These are phyloP conservation scores for Manis javanica DNA, from an alignment of 2,797 vertebrate species.

Conservation along the genomic window DNA sequence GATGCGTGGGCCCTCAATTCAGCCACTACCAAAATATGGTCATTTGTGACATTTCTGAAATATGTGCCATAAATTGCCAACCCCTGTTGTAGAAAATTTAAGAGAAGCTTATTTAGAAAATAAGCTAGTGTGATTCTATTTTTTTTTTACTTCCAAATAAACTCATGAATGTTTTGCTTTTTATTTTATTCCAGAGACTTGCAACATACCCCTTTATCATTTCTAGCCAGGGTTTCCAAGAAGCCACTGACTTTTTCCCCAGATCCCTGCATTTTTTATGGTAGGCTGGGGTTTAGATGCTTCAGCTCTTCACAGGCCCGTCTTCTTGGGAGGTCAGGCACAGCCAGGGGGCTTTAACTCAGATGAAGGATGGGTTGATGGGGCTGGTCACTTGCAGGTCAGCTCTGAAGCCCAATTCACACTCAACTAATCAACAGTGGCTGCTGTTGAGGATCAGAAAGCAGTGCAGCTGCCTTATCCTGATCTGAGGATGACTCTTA, in stretches of 20 bases:
- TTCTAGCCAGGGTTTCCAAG: conserved; percentile 5
- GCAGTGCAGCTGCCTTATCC: not conserved
- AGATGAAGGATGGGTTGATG: conserved; percentile 27
- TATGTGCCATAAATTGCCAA: not conserved
- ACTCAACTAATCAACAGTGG: not conserved
- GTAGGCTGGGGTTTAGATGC: not conserved
- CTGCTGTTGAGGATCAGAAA: not conserved
- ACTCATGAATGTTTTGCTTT: conserved; percentile 28
- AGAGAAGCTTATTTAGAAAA: not conserved
- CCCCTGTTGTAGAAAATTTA: not conserved
- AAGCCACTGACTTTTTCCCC: not conserved
- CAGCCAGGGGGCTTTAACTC: conserved; percentile 22
- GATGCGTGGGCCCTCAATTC: not conserved
- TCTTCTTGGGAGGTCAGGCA: conserved; percentile 47
- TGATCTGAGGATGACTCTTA: not conserved
- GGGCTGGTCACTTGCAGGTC: conserved; percentile 34
- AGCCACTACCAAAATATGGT: not conserved
- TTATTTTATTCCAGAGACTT: not conserved
- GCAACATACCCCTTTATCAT: not conserved
- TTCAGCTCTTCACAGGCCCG: not conserved
- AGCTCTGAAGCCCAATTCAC: conserved; percentile 3
- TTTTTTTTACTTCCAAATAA: not conserved
- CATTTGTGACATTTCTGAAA: not conserved
- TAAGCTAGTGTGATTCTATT: not conserved
- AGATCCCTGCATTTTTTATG: not conserved